A percentile compares a stretch with the other conserved stretches of the same genome.
Evolutionary conservation across 35 echinoderm and acorn worm species (phyloP).

Genomic region (Ophiothrix spiculata): DNA sequence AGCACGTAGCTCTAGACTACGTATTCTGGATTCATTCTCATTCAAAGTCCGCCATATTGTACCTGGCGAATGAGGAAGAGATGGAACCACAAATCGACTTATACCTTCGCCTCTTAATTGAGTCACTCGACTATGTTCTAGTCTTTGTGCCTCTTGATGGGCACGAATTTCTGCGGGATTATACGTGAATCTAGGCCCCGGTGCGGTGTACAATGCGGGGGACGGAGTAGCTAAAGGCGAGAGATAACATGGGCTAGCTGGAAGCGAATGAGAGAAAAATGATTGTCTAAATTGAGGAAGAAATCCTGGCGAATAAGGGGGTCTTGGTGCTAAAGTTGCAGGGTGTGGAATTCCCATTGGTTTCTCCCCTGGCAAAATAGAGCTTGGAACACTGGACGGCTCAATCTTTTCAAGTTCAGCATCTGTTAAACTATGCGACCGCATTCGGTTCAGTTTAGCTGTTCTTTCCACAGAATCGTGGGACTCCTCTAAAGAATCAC

Average conservation of each 20-base stretch:
- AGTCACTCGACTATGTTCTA: slow-evolving; percentile 79
- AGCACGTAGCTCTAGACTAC: slow-evolving; percentile 58
- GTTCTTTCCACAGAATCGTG: slow-evolving; percentile 67
- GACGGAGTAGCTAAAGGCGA: slow-evolving; percentile 86
- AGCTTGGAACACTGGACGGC: slow-evolving; percentile 8
- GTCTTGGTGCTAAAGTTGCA: background rate
- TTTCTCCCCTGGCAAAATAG: slow-evolving; percentile 22
- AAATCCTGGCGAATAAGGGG: slow-evolving; percentile 12
- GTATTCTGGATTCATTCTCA: slow-evolving; percentile 77
- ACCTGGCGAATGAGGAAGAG: slow-evolving; percentile 60
- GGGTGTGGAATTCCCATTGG: slow-evolving; percentile 22
- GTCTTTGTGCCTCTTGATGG: slow-evolving; percentile 62
- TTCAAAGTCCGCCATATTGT: slow-evolving; percentile 73
- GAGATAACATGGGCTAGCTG: slow-evolving; percentile 85
- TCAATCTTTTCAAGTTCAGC: slow-evolving; percentile 26
- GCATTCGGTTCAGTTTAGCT: slow-evolving; percentile 48
- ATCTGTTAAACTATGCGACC: slow-evolving; percentile 86
- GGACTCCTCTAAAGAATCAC: slow-evolving; percentile 46
- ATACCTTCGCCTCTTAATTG: slow-evolving; percentile 53
- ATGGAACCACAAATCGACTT: slow-evolving; percentile 32
- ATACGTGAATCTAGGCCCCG: slow-evolving; percentile 84
- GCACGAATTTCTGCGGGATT: slow-evolving; percentile 76
- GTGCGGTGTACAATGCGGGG: slow-evolving; percentile 58
- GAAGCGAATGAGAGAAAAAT: slow-evolving; percentile 88
- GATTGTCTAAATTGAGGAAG: slow-evolving; percentile 9